Evolutionary conservation across 2,888 invertebrate genomes (phyloP).

Genomic region (Flexamia atlantica): DNA sequence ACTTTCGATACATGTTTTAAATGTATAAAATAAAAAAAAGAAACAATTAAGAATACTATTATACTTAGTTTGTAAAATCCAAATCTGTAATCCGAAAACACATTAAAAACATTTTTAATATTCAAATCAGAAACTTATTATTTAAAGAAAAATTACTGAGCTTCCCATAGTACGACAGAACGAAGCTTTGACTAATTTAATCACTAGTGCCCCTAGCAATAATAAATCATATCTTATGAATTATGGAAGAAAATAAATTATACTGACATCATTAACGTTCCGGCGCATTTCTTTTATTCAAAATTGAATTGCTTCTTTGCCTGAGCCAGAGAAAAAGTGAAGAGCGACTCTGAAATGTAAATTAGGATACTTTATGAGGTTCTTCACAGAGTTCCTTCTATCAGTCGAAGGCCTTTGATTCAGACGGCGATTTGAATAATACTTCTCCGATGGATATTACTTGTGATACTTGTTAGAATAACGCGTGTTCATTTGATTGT

Average conservation of each 20-base stretch:
- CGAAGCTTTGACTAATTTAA: not conserved
- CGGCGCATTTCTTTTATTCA: conserved; percentile 40
- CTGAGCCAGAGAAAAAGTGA: conserved; percentile 21
- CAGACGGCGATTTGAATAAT: conserved; percentile 9
- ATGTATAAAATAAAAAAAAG: no score
- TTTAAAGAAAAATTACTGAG: no score
- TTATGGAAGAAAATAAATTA: conserved; percentile 28
- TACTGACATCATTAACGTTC: conserved; percentile 18
- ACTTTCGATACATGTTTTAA: no score
- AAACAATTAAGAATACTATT: no score
- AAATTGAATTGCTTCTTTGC: conserved; percentile 41
- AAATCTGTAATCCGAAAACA: no score
- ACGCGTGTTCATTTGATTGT: no score
- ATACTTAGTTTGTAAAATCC: no score
- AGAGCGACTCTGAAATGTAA: conserved; percentile 24
- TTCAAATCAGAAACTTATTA: no score
- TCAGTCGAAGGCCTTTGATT: conserved; percentile 29
- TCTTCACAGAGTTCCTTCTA: conserved; percentile 15
- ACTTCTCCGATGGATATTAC: not conserved
- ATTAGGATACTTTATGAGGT: conserved; percentile 38
- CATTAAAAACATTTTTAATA: no score
- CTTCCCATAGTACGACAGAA: no score
- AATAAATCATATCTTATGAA: conserved; percentile 22
- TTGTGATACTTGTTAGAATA: no score
- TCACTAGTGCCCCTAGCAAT: not conserved